Base-by-base conservation (phyloP, 2,797 vertebrate species). In the Huso huso region DNA sequence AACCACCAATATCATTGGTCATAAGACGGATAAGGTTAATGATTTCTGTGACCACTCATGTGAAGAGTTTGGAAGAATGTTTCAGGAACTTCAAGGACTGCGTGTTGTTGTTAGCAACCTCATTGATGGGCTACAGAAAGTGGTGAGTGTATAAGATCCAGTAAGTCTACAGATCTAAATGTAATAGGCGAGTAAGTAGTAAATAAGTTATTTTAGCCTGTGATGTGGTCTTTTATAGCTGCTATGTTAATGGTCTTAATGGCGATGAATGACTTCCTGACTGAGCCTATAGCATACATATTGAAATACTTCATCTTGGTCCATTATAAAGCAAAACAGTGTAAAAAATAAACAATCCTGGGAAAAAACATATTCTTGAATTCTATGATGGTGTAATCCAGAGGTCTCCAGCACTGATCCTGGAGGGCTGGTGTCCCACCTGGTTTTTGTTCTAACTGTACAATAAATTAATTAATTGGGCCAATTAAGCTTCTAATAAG, bases 1-100 rank as follows among this genome's bases (percentile, higher is more conserved):
- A 64, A 67, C 75, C 18, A 72, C 76, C 0, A 87, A 84, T 51
- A 80, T 82, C 0, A 75, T 78, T 62, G 87, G 81, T 0, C 81
- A 75, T 12, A 79, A 84, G 0, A 7, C 73, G 0, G 80, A 75
- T 48, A 74, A 69, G 69, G 76, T 78, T 62, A 74, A 74, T 0
- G 87, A 84, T 48, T 89, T 91, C 78, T 99, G 96, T 51, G 92
- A 88, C 61, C 93, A 86, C 51, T 94, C 96, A 0, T 99, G 96
- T 1, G 93, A 95, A 23, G 95, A 97, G 23, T 83, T 98, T 78
- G 77, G 89, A 37, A 87, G 77, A 0, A 86, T 96, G 83, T 83
- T 91, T 71, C 82, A 81, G 0, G 93, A 96, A 76, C 89, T 97
- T 68, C 84, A 91, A 0, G 91, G 93, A 37, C 82, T 97, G 59